These are phyloP conservation scores for Drosophila santomea DNA, from an alignment of 1,140 invertebrate genomes.

Conservation along the genomic window DNA sequence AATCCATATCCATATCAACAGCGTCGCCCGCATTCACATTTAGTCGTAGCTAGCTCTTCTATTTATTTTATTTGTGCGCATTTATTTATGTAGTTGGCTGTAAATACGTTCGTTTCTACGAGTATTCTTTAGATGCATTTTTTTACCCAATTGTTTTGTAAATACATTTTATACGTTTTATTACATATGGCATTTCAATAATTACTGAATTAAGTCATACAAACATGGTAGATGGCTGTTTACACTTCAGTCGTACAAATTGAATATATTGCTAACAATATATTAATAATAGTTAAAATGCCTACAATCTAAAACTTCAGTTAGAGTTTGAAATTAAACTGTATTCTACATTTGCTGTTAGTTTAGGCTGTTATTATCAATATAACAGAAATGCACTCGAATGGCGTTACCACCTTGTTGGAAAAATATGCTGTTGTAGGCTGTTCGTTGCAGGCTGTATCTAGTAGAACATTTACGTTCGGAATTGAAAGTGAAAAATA, in stretches of 20 bases:
- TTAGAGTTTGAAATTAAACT: background rate
- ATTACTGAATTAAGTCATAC: too few relatives aligned
- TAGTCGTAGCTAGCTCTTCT: constrained; percentile 16
- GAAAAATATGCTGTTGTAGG: constrained; percentile 3
- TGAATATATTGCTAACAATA: too few relatives aligned
- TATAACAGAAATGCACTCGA: background rate
- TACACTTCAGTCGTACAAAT: too few relatives aligned
- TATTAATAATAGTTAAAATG: too few relatives aligned
- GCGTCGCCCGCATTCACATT: constrained; percentile 1
- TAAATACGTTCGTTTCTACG: constrained; percentile 2
- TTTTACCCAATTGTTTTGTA: constrained; percentile 33
- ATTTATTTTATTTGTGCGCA: constrained; percentile 44
- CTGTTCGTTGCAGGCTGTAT: constrained; percentile 6
- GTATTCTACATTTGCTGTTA: background rate
- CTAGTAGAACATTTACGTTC: background rate
- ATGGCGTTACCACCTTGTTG: constrained; percentile 3
- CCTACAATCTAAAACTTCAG: background rate
- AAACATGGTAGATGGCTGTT: too few relatives aligned
- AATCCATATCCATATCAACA: too few relatives aligned
- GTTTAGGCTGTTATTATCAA: background rate
- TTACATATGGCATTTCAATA: background rate
- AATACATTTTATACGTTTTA: constrained; percentile 31
- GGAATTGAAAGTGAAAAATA: too few relatives aligned
- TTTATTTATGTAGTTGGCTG: constrained; percentile 23
- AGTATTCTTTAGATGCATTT: constrained; percentile 7